Base-by-base conservation (phyloP, 92 coral and sea anemone species). In the Plumapathes pennacea region DNA sequence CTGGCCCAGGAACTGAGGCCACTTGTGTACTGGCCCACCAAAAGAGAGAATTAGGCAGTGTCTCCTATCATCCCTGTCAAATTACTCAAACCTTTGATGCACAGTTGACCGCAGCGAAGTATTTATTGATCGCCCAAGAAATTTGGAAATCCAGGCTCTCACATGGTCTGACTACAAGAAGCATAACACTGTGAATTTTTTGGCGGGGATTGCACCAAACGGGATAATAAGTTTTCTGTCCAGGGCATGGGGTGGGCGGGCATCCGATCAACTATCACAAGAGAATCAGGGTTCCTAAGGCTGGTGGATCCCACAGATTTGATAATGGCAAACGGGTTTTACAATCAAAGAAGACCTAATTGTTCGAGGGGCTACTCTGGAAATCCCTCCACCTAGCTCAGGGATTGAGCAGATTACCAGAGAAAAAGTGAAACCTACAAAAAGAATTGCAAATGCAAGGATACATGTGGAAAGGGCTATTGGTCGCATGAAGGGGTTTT, bases 181-280 rank as follows among this genome's bases (percentile, higher is more conserved):
- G 29, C 77, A 81, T 20, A 75, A 81, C 53, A 81, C 83, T 0
- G 45, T 81, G 0, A 75, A 75, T 17, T 75, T 65, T 37, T 71
- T 65, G 25, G 76, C 75, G 4, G 77, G 88, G n/a, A 81, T 81
- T 57, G 67, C 83, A 15, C 88, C 84, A 55, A 55, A 69, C 69
- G 84, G 69, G 52, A 70, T 70, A 4, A 28, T 76, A 28, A 46
- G 70, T 3, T 68, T 58, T 41, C 54, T 69, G 39, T 77, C 84
- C 8, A 59, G 28, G 38, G 60, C 78, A 25, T 69, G 84, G 72
- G 71, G 78, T 21, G 78, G 78, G 6, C 28, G 84, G 8, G 78
- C 51, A 1, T 69, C 84, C n/a, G 84, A 68, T 58, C 69, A 69
- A 50, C 71, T 59, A 32, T 28, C 69, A 48, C 50, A 77, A 10